phyloP scores from a whole-genome alignment of 2,797 vertebrate genomes.

The Spheniscus humboldti region DNA sequence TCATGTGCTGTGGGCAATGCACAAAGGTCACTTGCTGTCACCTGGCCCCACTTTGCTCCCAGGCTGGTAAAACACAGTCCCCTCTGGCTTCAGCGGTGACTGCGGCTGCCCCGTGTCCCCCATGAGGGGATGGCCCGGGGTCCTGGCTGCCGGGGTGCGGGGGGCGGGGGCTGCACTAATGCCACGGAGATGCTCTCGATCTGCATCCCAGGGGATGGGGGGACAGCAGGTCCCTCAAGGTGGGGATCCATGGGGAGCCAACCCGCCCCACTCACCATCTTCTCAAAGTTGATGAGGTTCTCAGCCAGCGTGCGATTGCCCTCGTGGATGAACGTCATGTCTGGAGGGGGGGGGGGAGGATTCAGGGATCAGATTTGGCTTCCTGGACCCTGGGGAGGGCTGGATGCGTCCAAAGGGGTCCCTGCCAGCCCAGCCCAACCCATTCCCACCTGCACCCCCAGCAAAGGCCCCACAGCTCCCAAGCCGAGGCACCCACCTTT shows the following conservation, averaged over 20 bases:
- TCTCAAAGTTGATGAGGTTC: constrained; percentile 95
- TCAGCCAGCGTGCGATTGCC: constrained; percentile 90
- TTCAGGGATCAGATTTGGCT: neutral
- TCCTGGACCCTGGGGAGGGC: neutral
- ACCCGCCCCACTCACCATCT: constrained; percentile 82
- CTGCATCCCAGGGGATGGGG: neutral
- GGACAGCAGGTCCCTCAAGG: neutral
- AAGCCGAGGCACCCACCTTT: constrained; percentile 79
- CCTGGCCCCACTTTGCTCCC: neutral
- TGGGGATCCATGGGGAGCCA: neutral
- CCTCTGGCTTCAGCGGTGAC: neutral
- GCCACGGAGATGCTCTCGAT: rapidly evolving
- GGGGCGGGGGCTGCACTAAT: neutral
- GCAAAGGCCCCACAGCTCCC: neutral
- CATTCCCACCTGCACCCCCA: neutral
- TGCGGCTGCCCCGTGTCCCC: neutral
- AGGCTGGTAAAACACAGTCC: neutral
- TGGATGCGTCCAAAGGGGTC: neutral
- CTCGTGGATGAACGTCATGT: constrained; percentile 96
- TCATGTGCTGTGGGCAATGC: constrained; percentile 82
- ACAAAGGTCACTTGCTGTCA: neutral
- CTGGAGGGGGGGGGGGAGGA: constrained; percentile 60
- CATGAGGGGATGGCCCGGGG: neutral
- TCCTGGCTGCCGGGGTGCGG: neutral
- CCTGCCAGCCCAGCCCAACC: rapidly evolving